phyloP scores from a whole-genome alignment of 2,113 vertebrate species.

The Eclectus roratus region DNA sequence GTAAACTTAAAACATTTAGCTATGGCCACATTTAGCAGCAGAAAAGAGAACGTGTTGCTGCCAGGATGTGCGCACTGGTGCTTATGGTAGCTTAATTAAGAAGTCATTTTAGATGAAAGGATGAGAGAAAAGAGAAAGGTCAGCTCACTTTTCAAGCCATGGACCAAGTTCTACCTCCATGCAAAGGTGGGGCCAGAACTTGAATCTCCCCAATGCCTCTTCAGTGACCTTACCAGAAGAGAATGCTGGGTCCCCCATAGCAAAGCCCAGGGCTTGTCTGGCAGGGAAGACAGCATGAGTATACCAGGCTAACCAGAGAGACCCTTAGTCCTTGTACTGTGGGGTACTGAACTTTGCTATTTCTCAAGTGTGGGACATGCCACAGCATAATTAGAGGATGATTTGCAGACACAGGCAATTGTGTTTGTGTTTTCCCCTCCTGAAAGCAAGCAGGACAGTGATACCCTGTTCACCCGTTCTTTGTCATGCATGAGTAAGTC shows the following conservation, averaged over 20 bases:
- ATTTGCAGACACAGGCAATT: background rate
- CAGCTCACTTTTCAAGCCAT: background rate
- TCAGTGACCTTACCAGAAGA: background rate
- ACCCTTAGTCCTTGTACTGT: background rate
- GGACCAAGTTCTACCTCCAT: background rate
- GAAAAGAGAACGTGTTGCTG: background rate
- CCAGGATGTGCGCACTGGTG: background rate
- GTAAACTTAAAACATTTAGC: background rate
- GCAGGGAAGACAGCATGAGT: background rate
- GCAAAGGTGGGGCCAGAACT: background rate
- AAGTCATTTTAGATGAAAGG: background rate
- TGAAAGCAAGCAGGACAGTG: background rate
- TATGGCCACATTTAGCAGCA: background rate
- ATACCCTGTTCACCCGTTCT: background rate
- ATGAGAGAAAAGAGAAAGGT: background rate
- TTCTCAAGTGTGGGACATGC: background rate
- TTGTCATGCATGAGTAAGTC: background rate
- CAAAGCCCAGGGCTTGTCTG: background rate
- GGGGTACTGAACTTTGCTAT: background rate
- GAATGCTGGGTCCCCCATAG: rapidly evolving
- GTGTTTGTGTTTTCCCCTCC: background rate
- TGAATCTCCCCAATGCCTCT: background rate
- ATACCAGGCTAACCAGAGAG: background rate
- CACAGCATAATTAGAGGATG: background rate
- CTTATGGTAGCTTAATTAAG: background rate